Percentiles rank a stretch among this genome's conserved stretches.
Evolutionary conservation across 1,140 invertebrate species (phyloP).

Genomic region (Amphibalanus amphitrite): DNA sequence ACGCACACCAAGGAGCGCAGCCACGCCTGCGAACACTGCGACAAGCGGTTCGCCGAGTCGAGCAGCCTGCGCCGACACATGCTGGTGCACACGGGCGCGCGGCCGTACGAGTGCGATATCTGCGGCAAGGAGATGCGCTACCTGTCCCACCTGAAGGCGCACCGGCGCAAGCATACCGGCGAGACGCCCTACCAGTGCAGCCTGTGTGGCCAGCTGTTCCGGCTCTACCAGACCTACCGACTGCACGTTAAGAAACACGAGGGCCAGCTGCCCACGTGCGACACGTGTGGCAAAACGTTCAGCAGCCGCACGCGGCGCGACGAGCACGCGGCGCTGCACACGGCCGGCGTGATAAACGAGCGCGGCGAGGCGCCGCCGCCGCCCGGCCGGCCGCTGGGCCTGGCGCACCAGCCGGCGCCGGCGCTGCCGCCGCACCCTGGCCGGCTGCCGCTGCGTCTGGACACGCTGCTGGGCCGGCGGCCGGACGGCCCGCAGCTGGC

Average conservation of each 20-base stretch:
- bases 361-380: too few species aligned
- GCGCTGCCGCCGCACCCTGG: too few species aligned
- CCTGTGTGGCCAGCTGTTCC: constrained; percentile 16
- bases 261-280: constrained; percentile 9
- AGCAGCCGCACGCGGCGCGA: not conserved
- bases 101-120: constrained; percentile 19
- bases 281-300: not conserved
- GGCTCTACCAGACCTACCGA: constrained; percentile 13
- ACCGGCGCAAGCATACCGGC: constrained; percentile 15
- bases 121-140: constrained; percentile 19
- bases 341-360: too few species aligned
- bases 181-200: constrained; percentile 14
- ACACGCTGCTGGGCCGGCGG: too few species aligned
- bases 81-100: constrained; percentile 20
- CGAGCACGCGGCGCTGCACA: not conserved
- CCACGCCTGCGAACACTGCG: constrained; percentile 17
- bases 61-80: constrained; percentile 21
- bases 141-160: constrained; percentile 16
- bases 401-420: too few species aligned
- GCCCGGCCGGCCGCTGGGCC: too few species aligned
- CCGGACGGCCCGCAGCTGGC: too few species aligned
- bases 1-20: constrained; percentile 6
- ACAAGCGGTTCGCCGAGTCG: constrained; percentile 19
- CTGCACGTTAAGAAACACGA: constrained; percentile 14
- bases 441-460: too few species aligned